Evolutionary conservation across 1,140 invertebrate species (phyloP), one percentile per base, ranked within the genome.

Genomic region (Potamilus streckersoni): DNA sequence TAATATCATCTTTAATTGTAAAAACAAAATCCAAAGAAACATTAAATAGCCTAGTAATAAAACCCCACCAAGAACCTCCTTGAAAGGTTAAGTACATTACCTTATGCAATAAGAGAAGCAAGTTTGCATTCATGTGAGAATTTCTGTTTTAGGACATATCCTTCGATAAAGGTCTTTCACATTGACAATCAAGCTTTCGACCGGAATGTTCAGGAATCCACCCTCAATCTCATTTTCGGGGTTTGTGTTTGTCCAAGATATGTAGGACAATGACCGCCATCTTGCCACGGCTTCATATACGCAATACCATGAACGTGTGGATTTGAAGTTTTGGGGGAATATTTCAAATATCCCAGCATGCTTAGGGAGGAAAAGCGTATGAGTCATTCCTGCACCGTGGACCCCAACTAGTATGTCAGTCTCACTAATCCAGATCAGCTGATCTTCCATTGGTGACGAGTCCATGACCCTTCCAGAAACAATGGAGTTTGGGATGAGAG

Each of bases 351-450:
- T 92, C 57, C 93, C 94, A 55, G 95, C 96, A 96, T 97, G 98
- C 88, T 97, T 94, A 0, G 97, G 97, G 80, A 98, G 90, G 90
- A 99, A 98, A 70, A 99, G 90, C 49, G 97, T 89, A 91, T 99
- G 97, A 0, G 97, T 97, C n/a, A 99, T 88, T 0, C 97, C 97
- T 75, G 97, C 96, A 23, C 97, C 97, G 90, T 99, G 97, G 90
- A 99, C 97, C 31, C 97, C 97, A 85, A 98, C 95, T 72, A 98
- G 94, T 78, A 99, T 93, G 90, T 98, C 97, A 0, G 95, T 93
- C 82, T 97, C 96, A 61, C 77, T 59, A 15, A 87, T 76, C 6
- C 78, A n/a, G 23, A 79, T 60, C 55, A 87, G 74, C 74, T 87
- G 86, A 19, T 81, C 57, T 49, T 79, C 69, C 81, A 87, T 83